A percentile compares a stretch with the other conserved stretches of the same genome.
Evolutionary conservation across 2,888 invertebrate species (phyloP).

Genomic region (Tetragonula carbonaria): DNA sequence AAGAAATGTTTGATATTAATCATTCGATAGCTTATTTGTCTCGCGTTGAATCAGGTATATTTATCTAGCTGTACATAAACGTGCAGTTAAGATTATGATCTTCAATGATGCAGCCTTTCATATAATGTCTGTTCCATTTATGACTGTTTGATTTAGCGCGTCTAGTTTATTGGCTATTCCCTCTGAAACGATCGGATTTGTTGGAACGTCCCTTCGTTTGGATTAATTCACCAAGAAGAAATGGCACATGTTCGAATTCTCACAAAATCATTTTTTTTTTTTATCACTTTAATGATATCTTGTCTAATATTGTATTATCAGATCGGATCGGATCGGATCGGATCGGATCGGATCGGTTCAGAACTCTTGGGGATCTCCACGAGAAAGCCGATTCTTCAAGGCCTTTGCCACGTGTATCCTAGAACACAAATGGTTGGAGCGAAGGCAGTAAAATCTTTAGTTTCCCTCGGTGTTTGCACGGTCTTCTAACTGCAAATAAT

Average conservation of each 20-base stretch:
- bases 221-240: conserved; percentile 39
- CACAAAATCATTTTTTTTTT: not conserved
- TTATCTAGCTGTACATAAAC: conserved; percentile 48
- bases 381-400: too few relatives aligned
- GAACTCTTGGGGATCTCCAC: accelerated
- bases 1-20: not conserved
- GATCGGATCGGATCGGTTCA: too few relatives aligned
- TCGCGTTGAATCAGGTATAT: not conserved
- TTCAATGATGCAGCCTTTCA: conserved; percentile 61
- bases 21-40: not conserved
- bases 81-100: conserved; percentile 54
- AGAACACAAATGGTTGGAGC: not conserved
- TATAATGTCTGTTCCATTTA: conserved; percentile 71
- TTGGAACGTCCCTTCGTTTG: not conserved
- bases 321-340: too few relatives aligned
- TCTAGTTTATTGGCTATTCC: conserved; percentile 66
- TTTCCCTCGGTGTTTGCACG: conserved; percentile 40
- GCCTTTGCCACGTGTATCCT: too few relatives aligned
- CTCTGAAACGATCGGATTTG: conserved; percentile 42
- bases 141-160: conserved; percentile 69
- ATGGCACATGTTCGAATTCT: conserved; percentile 4
- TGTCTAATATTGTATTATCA: too few relatives aligned
- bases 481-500: conserved; percentile 11
- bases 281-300: not conserved
- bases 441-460: conserved; percentile 16